These are phyloP conservation scores for Paradisaea rubra DNA, from an alignment of 2,113 vertebrate genomes.

Conservation along the genomic window DNA sequence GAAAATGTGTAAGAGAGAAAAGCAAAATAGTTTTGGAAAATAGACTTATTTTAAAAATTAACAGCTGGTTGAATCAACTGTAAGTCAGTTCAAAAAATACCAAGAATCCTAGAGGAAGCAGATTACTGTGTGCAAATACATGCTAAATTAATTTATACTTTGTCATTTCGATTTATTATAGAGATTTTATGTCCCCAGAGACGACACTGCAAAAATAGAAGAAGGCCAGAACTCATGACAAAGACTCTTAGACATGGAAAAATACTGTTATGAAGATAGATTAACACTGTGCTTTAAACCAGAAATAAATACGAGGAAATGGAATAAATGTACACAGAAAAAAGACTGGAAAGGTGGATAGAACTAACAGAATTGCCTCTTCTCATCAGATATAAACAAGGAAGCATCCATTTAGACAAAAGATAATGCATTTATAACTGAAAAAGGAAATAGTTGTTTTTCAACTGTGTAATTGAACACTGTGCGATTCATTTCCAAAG, in stretches of 20 bases:
- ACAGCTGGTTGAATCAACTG: not conserved
- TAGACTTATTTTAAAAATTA: not conserved
- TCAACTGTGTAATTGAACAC: not conserved
- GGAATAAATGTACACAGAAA: not conserved
- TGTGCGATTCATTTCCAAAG: not conserved
- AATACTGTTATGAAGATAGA: not conserved
- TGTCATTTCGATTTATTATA: slow-evolving; percentile 7
- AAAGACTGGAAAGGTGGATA: not conserved
- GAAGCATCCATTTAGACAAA: not conserved
- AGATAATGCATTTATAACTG: not conserved
- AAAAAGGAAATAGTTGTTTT: not conserved
- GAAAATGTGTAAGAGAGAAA: not conserved
- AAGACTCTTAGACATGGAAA: not conserved
- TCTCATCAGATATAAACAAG: not conserved
- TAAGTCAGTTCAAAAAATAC: slow-evolving; percentile 2
- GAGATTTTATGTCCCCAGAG: not conserved
- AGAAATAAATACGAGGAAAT: not conserved
- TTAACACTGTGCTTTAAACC: not conserved
- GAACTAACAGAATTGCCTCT: not conserved
- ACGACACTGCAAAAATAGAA: slow-evolving; percentile 22
- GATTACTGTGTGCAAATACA: not conserved
- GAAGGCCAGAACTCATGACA: not conserved
- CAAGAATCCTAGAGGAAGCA: not conserved
- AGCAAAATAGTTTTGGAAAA: not conserved
- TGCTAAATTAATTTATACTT: slow-evolving; percentile 46